Evolutionary conservation across 2,888 invertebrate genomes (phyloP).

Genomic region (Eristalis tenax): DNA sequence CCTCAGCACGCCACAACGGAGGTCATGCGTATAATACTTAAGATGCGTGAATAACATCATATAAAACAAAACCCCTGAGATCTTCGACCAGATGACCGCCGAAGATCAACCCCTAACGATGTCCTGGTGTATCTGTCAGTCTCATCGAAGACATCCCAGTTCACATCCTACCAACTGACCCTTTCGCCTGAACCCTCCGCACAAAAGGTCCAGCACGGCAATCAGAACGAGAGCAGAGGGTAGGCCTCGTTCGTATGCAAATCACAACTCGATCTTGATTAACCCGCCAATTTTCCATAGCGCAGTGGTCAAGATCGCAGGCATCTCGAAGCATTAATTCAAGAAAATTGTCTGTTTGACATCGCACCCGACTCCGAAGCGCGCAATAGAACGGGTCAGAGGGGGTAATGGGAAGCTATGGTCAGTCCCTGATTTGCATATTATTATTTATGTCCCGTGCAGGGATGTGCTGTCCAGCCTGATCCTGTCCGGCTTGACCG

Average conservation of each 20-base stretch:
- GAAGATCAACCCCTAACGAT: constrained; percentile 65
- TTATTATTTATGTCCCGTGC: constrained; percentile 62
- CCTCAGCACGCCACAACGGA: constrained; percentile 34
- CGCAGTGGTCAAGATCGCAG: constrained; percentile 68
- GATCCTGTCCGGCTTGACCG: constrained; percentile 45
- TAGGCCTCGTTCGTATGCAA: constrained; percentile 52
- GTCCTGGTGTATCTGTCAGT: constrained; percentile 18
- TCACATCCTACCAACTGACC: constrained; percentile 61
- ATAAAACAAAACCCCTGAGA: constrained; percentile 47
- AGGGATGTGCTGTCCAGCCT: neutral
- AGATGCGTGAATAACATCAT: constrained; percentile 72
- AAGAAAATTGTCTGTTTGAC: constrained; percentile 70
- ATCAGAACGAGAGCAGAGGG: constrained; percentile 67
- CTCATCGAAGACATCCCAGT: neutral
- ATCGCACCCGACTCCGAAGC: constrained; percentile 43
- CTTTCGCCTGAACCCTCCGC: constrained; percentile 56
- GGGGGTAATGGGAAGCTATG: constrained; percentile 66
- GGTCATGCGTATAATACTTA: constrained; percentile 72
- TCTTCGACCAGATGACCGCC: constrained; percentile 58
- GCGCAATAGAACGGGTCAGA: constrained; percentile 46
- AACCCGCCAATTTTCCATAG: constrained; percentile 72
- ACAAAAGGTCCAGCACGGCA: constrained; percentile 69
- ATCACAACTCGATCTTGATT: constrained; percentile 70
- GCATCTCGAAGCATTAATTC: constrained; percentile 54
- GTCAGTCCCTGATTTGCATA: constrained; percentile 69